phyloP scores from a whole-genome alignment of 2,888 invertebrate species.

The Entomobrya proxima region DNA sequence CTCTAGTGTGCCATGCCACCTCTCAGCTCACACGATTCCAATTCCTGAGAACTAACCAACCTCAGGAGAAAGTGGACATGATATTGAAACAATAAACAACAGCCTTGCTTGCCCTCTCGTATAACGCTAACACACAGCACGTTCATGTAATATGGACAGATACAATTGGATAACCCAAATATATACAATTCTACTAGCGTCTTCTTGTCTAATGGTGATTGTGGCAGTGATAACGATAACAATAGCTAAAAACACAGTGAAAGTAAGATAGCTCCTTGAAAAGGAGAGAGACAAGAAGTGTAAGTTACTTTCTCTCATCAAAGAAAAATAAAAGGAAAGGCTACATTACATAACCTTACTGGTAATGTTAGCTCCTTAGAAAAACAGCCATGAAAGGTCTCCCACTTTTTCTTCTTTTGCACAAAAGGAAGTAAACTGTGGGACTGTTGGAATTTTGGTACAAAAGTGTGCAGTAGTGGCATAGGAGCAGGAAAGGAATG shows the following conservation, averaged over 20 bases:
- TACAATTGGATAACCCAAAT: too few relatives aligned
- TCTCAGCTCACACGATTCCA: too few relatives aligned
- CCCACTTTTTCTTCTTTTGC: not conserved
- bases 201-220: not conserved
- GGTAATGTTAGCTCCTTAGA: not conserved
- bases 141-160: too few relatives aligned
- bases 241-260: not conserved
- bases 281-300: not conserved
- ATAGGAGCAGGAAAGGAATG: not conserved
- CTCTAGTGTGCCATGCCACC: too few relatives aligned
- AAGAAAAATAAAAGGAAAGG: not conserved
- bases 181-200: too few relatives aligned
- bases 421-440: not conserved
- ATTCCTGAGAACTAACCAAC: too few relatives aligned
- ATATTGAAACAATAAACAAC: not conserved
- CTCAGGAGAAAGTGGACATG: not conserved
- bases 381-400: not conserved
- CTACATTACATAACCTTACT: not conserved
- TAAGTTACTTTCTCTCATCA: slow-evolving; percentile 14
- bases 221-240: slow-evolving; percentile 1
- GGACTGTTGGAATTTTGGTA: too few relatives aligned
- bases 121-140: too few relatives aligned
- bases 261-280: not conserved
- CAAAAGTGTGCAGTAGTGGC: not conserved
- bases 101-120: too few relatives aligned